Conservation (phyloP, 2,888 invertebrate species). For the Drosophila nr. fundita region DNA sequence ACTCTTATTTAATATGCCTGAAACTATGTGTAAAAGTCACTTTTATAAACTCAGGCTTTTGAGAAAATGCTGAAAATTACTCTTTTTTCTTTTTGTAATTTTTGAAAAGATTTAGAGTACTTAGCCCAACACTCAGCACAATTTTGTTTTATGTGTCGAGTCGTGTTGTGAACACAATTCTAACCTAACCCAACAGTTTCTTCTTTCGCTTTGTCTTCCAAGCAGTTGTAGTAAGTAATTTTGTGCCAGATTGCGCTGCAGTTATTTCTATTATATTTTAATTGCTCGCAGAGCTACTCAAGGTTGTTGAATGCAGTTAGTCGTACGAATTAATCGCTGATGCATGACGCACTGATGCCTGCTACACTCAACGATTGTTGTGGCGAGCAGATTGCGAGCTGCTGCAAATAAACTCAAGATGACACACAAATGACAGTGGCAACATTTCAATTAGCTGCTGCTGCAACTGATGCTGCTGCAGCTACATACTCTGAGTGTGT, state of each 20-base stretch:
- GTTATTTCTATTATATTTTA: conserved; percentile 33
- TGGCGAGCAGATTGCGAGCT: conserved; percentile 15
- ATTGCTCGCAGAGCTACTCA: conserved; percentile 57
- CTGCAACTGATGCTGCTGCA: not conserved
- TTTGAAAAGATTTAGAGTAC: not conserved
- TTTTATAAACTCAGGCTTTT: not conserved
- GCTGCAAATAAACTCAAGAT: conserved; percentile 35
- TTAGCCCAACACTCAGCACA: not conserved
- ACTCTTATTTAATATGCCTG: not conserved
- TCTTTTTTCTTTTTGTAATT: not conserved
- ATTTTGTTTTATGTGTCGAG: conserved; percentile 10
- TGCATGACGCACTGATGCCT: conserved; percentile 48
- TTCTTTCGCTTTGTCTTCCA: conserved; percentile 13
- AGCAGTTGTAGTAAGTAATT: conserved; percentile 24
- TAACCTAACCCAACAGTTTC: conserved; percentile 37
- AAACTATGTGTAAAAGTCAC: not conserved
- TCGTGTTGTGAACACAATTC: conserved; percentile 19
- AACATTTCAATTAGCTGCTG: conserved; percentile 62
- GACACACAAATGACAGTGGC: conserved; percentile 59
- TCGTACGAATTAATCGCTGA: conserved; percentile 69
- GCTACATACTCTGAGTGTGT: conserved; percentile 11
- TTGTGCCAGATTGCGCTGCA: conserved; percentile 48
- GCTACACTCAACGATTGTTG: conserved; percentile 5
- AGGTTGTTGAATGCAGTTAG: conserved; percentile 77
- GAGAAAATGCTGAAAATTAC: not conserved